Conservation (phyloP, 2,113 vertebrate genomes). For the Balaeniceps rex region DNA sequence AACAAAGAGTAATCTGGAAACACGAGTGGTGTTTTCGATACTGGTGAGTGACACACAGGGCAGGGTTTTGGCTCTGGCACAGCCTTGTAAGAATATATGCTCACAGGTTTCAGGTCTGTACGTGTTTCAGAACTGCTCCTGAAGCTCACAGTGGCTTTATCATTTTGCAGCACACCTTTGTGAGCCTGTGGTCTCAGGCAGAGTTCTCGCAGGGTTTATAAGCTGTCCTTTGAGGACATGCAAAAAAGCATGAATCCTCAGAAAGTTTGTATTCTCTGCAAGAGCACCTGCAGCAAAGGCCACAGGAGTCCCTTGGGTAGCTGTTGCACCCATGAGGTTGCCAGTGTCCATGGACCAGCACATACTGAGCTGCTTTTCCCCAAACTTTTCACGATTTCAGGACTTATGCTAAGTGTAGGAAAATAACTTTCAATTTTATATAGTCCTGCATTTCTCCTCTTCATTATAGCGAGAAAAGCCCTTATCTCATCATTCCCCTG, state of each 20-base stretch:
- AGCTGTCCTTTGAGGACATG: neutral
- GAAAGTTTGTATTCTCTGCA: neutral
- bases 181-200: neutral
- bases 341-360: fast-evolving
- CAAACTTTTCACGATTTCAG: neutral
- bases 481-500: neutral
- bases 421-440: neutral
- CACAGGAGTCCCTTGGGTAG: neutral
- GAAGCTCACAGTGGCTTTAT: neutral
- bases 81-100: neutral
- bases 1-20: neutral
- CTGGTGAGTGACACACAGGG: neutral
- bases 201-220: neutral
- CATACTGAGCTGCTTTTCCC: neutral
- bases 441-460: neutral
- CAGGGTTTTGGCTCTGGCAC: neutral
- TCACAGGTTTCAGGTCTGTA: neutral
- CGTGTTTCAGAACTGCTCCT: fast-evolving
- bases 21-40: neutral
- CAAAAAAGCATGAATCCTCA: neutral
- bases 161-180: neutral
- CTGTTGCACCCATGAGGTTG: neutral
- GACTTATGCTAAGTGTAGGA: fast-evolving
- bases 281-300: neutral
- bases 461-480: neutral